Evolutionary conservation across 2,888 invertebrate genomes (phyloP).

Genomic region (Apeira syringaria): DNA sequence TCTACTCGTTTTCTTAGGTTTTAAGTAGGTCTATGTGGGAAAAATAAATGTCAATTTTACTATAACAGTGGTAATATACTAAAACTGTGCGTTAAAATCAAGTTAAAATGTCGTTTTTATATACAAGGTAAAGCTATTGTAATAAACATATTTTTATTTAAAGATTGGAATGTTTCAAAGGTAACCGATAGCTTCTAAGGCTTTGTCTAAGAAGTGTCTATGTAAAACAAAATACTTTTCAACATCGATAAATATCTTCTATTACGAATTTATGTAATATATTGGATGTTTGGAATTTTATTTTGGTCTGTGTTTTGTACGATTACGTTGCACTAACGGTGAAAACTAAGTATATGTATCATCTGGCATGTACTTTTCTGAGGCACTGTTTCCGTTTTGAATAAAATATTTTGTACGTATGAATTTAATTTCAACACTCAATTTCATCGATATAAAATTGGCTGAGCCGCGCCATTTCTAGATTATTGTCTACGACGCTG

Average conservation of each 20-base stretch:
- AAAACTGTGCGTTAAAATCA: constrained; percentile 39
- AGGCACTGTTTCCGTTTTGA: constrained; percentile 52
- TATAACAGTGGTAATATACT: constrained; percentile 17
- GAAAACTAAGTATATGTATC: constrained; percentile 43
- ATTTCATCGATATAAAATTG: constrained; percentile 15
- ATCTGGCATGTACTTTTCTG: constrained; percentile 44
- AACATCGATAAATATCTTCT: constrained; percentile 67
- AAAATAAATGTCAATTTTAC: constrained; percentile 36
- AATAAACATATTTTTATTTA: constrained; percentile 25
- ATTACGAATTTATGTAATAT: constrained; percentile 56
- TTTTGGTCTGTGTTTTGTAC: constrained; percentile 81
- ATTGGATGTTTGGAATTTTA: constrained; percentile 61
- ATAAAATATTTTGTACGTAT: constrained; percentile 12
- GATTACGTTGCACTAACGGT: constrained; percentile 72
- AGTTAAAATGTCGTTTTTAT: constrained; percentile 46
- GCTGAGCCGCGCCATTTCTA: constrained; percentile 16
- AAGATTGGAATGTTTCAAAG: constrained; percentile 68
- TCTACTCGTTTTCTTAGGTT: constrained; percentile 55
- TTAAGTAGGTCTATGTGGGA: constrained; percentile 27
- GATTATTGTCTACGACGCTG: constrained; percentile 65
- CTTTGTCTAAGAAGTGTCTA: constrained; percentile 58
- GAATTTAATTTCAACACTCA: constrained; percentile 6
- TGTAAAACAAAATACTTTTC: constrained; percentile 42
- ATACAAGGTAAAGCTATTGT: constrained; percentile 51
- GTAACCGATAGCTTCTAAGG: constrained; percentile 70